A percentile compares a stretch with the other conserved stretches of the same genome.
phyloP scores from a whole-genome alignment of 2,113 vertebrate species.

The Pteronura brasiliensis region DNA sequence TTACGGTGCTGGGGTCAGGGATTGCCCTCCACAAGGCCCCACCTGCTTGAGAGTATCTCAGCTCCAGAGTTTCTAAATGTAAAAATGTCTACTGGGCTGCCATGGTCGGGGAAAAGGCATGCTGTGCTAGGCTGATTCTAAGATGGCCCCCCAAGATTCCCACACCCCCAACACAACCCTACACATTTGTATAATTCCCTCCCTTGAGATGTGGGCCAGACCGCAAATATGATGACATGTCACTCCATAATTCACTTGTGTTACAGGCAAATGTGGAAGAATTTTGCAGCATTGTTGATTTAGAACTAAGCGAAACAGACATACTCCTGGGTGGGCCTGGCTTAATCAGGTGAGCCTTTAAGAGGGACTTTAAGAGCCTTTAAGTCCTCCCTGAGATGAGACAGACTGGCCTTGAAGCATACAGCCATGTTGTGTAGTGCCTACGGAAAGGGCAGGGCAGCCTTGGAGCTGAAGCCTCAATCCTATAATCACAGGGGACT shows the following conservation, averaged over 20 bases:
- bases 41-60: background rate
- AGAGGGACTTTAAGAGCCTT: background rate
- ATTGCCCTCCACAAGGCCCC: background rate
- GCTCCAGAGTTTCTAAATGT: background rate
- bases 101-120: background rate
- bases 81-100: background rate
- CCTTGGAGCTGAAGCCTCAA: background rate
- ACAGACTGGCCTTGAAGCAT: background rate
- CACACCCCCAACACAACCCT: background rate
- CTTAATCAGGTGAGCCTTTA: background rate
- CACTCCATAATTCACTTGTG: fast-evolving
- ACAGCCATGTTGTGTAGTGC: background rate
- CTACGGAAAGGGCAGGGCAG: background rate
- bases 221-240: too few relatives aligned
- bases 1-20: background rate
- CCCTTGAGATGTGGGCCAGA: background rate
- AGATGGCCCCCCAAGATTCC: background rate
- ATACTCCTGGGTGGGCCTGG: background rate
- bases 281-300: background rate
- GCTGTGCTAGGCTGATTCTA: background rate
- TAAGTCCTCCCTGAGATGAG: background rate
- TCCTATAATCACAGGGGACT: background rate
- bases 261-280: background rate
- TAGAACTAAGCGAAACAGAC: background rate
- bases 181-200: background rate